These are phyloP conservation scores for Isoperla grammatica DNA, from an alignment of 2,888 invertebrate genomes.

Conservation along the genomic window DNA sequence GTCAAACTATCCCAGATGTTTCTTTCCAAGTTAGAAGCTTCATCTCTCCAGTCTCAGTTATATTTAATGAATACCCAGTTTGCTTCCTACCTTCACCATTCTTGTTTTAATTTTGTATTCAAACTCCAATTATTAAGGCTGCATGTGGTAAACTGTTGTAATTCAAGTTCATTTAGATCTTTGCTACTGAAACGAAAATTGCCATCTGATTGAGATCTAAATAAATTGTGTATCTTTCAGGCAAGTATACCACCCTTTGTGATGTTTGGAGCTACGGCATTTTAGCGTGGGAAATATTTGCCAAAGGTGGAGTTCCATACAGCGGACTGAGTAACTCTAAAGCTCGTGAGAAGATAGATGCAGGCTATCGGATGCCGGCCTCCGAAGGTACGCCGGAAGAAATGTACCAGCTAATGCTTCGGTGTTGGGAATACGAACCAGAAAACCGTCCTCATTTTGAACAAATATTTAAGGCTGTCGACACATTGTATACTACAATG, in stretches of 20 bases:
- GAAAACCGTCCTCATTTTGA: slow-evolving; percentile 89
- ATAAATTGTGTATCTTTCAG: slow-evolving; percentile 44
- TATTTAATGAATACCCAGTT: too few relatives aligned
- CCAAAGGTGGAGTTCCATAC: slow-evolving; percentile 89
- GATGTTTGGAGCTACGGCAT: slow-evolving; percentile 98
- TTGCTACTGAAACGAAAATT: too few relatives aligned
- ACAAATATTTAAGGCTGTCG: slow-evolving; percentile 75
- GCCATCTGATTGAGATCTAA: too few relatives aligned
- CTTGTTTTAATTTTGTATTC: too few relatives aligned
- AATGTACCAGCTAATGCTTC: slow-evolving; percentile 84
- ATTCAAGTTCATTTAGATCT: too few relatives aligned
- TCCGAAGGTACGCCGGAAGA: slow-evolving; percentile 84
- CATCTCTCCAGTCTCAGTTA: too few relatives aligned
- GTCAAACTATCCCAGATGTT: too few relatives aligned
- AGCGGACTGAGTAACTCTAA: slow-evolving; percentile 90
- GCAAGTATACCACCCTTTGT: slow-evolving; percentile 89
- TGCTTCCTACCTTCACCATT: too few relatives aligned
- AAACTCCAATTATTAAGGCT: too few relatives aligned
- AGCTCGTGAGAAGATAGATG: slow-evolving; percentile 89
- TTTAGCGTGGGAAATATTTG: slow-evolving; percentile 95
- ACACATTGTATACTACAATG: slow-evolving; percentile 48
- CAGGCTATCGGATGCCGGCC: slow-evolving; percentile 90
- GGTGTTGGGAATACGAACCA: slow-evolving; percentile 92
- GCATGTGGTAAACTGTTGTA: too few relatives aligned
- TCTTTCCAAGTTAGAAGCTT: too few relatives aligned